These are phyloP conservation scores for Suncus etruscus DNA, from an alignment of 2,113 vertebrate species.

Conservation along the genomic window DNA sequence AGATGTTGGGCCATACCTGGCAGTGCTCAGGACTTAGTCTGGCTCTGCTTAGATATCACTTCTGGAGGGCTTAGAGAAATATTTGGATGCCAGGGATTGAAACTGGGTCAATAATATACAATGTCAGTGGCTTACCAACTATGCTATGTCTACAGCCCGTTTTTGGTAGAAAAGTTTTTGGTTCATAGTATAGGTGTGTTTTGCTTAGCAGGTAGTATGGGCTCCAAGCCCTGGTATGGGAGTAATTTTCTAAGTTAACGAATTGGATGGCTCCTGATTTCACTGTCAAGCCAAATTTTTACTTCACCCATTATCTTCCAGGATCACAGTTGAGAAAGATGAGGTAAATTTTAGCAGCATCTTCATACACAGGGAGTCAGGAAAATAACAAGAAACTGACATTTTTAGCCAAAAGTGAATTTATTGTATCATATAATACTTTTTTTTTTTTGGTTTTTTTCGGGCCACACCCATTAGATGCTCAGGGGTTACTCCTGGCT, in stretches of 20 bases:
- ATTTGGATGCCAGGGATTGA: too few species aligned
- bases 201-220: background rate
- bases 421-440: background rate
- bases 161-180: background rate
- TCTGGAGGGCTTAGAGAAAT: too few species aligned
- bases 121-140: too few species aligned
- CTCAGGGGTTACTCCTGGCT: too few species aligned
- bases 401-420: background rate
- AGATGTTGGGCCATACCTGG: background rate
- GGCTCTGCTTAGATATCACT: too few species aligned
- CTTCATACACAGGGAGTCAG: background rate
- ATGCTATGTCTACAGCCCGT: too few species aligned
- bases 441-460: too few species aligned
- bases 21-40: too few species aligned
- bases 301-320: background rate
- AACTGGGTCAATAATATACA: too few species aligned
- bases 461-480: too few species aligned
- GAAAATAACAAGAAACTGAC: background rate
- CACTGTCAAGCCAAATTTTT: conserved; percentile 11
- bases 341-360: background rate
- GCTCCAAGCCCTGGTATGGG: background rate
- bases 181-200: background rate
- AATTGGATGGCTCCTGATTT: background rate
- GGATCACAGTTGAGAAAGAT: background rate
- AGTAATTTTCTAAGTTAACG: background rate